Conservation (phyloP, 2,113 vertebrate genomes). For the Thunnus maccoyii region DNA sequence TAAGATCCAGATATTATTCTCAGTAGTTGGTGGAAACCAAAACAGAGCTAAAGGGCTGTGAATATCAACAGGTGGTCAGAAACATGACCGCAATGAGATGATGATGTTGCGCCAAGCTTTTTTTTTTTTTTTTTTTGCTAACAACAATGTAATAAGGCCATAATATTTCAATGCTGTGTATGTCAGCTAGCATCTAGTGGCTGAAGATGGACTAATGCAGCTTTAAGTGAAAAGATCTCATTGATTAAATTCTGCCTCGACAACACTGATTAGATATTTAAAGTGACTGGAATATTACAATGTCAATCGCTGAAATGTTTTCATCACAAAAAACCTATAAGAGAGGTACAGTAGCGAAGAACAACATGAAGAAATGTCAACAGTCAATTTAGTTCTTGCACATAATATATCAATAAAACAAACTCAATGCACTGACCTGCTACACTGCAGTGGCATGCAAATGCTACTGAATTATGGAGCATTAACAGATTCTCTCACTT, state of each 20-base stretch:
- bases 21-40: background rate
- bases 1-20: background rate
- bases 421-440: constrained; percentile 5
- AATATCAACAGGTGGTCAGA: background rate
- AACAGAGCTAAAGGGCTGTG: background rate
- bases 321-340: background rate
- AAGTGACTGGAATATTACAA: background rate
- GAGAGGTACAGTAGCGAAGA: constrained; percentile 3
- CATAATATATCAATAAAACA: background rate
- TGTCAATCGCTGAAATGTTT: background rate
- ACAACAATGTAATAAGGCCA: background rate
- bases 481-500: background rate
- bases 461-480: background rate
- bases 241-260: too few relatives aligned
- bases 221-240: background rate
- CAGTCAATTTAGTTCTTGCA: background rate
- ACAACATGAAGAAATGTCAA: constrained; percentile 4
- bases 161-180: background rate
- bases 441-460: constrained; percentile 11
- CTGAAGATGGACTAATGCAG: background rate
- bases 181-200: background rate
- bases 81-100: background rate
- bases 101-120: background rate
- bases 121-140: too few relatives aligned
- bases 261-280: background rate